A percentile compares a stretch with the other conserved stretches of the same genome.
Evolutionary conservation across 2,797 vertebrate genomes (phyloP).

Genomic region (Channallabes apus): DNA sequence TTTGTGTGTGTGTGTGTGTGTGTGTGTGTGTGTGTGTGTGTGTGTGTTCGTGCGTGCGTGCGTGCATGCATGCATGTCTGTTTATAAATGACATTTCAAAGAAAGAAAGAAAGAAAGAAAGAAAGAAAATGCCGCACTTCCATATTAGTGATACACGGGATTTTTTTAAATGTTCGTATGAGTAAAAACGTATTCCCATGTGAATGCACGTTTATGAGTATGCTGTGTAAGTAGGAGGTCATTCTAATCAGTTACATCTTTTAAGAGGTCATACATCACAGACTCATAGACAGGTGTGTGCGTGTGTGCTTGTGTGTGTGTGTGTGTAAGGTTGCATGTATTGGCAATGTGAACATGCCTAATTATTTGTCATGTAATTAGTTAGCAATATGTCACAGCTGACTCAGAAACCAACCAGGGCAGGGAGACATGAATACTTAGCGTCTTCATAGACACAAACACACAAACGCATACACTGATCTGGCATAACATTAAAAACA

Average conservation of each 20-base stretch:
- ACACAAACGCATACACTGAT: neutral
- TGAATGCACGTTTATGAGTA: slow-evolving; percentile 26
- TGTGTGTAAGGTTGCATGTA: slow-evolving; percentile 64
- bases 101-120: slow-evolving; percentile 29
- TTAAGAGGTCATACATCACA: slow-evolving; percentile 87
- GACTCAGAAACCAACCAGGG: slow-evolving; percentile 77
- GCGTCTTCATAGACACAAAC: neutral
- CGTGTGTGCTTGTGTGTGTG: slow-evolving; percentile 29
- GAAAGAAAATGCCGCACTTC: neutral
- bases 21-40: slow-evolving; percentile 39
- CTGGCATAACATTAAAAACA: too few relatives aligned
- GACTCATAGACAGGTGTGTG: slow-evolving; percentile 77
- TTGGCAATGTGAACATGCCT: slow-evolving; percentile 81
- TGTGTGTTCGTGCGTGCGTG: slow-evolving; percentile 32
- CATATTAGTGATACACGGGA: neutral
- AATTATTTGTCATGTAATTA: slow-evolving; percentile 93
- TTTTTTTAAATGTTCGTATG: slow-evolving; percentile 54
- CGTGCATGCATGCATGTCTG: slow-evolving; percentile 45
- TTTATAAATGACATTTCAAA: slow-evolving; percentile 56
- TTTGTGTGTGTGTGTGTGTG: too few relatives aligned
- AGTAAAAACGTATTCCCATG: slow-evolving; percentile 48
- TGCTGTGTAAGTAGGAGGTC: slow-evolving; percentile 62
- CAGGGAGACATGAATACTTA: slow-evolving; percentile 46
- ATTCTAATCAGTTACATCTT: slow-evolving; percentile 85
- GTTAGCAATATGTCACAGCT: slow-evolving; percentile 85